These are phyloP conservation scores for Tragelaphus strepsiceros DNA, from an alignment of 2,113 vertebrate species.

Conservation along the genomic window DNA sequence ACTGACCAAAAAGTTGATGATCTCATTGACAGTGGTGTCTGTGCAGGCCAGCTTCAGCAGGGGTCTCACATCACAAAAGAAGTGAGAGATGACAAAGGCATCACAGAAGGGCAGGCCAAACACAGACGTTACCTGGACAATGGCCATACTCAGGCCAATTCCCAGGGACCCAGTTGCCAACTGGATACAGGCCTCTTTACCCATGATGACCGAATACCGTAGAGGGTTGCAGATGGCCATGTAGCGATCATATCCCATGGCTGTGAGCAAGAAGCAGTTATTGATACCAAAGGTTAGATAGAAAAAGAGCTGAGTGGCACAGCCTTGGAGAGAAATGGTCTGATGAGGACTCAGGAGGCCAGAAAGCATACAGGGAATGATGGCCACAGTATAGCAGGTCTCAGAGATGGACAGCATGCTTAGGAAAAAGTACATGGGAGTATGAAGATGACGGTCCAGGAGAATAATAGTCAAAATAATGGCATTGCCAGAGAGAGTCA, in stretches of 20 bases:
- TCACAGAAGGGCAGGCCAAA: constrained; percentile 52
- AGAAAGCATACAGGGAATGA: constrained; percentile 57
- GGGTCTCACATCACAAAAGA: constrained; percentile 61
- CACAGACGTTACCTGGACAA: constrained; percentile 53
- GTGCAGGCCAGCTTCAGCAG: constrained; percentile 56
- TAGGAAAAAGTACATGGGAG: constrained; percentile 66
- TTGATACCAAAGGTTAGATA: constrained; percentile 63
- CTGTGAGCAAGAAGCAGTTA: constrained; percentile 53
- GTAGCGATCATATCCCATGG: constrained; percentile 58
- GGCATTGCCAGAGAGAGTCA: constrained; percentile 50
- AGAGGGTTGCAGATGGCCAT: constrained; percentile 56
- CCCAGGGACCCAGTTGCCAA: constrained; percentile 36
- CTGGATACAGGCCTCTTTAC: neutral
- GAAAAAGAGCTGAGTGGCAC: constrained; percentile 58
- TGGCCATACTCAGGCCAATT: constrained; percentile 47
- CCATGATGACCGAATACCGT: constrained; percentile 35
- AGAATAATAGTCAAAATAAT: constrained; percentile 39
- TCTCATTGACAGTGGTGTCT: constrained; percentile 37
- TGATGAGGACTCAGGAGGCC: constrained; percentile 17
- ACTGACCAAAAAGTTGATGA: constrained; percentile 48
- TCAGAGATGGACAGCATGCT: constrained; percentile 55
- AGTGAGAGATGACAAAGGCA: constrained; percentile 46
- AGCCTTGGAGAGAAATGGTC: neutral
- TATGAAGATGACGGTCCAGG: constrained; percentile 35
- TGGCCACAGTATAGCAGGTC: constrained; percentile 54